Evolutionary conservation across 1,140 invertebrate genomes (phyloP).

Genomic region (Drosophila varians): DNA sequence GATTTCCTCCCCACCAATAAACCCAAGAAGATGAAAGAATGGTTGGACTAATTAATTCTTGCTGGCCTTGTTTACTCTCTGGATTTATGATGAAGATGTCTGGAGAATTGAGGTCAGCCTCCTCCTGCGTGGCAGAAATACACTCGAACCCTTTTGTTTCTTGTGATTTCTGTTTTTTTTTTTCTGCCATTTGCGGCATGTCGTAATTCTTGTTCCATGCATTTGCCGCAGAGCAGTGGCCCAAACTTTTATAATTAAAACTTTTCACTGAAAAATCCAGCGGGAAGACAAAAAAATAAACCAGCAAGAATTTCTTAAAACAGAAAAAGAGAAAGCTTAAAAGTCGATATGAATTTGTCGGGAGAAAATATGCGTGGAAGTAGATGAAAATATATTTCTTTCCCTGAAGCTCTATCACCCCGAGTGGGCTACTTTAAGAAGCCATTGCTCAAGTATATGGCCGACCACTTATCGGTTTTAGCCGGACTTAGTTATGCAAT

Average conservation of each 20-base stretch:
- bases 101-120: slow-evolving; percentile 36
- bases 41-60: slow-evolving; percentile 47
- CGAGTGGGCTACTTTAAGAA: slow-evolving; percentile 4
- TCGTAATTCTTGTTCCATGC: slow-evolving; percentile 48
- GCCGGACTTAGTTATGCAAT: slow-evolving; percentile 37
- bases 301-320: slow-evolving; percentile 6
- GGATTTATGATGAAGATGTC: slow-evolving; percentile 45
- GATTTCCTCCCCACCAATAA: slow-evolving; percentile 13
- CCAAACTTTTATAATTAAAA: slow-evolving; percentile 74
- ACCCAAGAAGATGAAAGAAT: slow-evolving; percentile 10
- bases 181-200: slow-evolving; percentile 28
- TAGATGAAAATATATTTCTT: slow-evolving; percentile 29
- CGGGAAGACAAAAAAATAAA: slow-evolving; percentile 12
- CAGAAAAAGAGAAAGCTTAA: background rate
- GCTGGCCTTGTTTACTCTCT: slow-evolving; percentile 43
- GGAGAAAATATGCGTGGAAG: slow-evolving; percentile 18
- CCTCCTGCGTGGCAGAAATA: slow-evolving; percentile 3
- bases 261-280: slow-evolving; percentile 54
- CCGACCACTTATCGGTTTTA: slow-evolving; percentile 33
- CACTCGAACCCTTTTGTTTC: slow-evolving; percentile 14
- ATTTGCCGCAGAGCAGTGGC: slow-evolving; percentile 34
- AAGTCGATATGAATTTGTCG: slow-evolving; percentile 52
- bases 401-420: slow-evolving; percentile 1
- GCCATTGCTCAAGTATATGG: slow-evolving; percentile 10
- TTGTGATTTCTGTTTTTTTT: slow-evolving; percentile 18